phyloP scores from a whole-genome alignment of 1,140 invertebrate genomes.

The Lycorma delicatula region DNA sequence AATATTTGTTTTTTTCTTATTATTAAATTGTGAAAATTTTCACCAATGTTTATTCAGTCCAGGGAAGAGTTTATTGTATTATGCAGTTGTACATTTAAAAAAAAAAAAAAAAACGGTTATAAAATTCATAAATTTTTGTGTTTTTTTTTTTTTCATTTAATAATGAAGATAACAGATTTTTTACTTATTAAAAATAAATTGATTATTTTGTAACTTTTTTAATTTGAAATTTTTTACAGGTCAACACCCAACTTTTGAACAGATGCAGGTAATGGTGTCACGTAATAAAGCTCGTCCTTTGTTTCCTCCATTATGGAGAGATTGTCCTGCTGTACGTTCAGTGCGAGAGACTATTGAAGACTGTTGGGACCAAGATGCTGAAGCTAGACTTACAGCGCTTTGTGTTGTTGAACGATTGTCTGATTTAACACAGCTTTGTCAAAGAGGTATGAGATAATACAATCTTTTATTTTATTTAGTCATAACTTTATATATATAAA shows the following conservation, averaged over 20 bases:
- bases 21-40: no score
- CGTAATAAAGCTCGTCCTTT: slow-evolving; percentile 76
- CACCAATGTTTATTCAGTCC: no score
- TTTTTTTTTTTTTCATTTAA: no score
- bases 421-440: slow-evolving; percentile 54
- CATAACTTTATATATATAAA: no score
- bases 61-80: no score
- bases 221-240: slow-evolving; percentile 38
- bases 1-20: not conserved
- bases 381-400: slow-evolving; percentile 79
- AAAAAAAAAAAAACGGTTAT: no score
- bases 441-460: slow-evolving; percentile 38
- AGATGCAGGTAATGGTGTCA: slow-evolving; percentile 72
- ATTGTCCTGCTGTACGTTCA: slow-evolving; percentile 56
- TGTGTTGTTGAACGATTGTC: slow-evolving; percentile 80
- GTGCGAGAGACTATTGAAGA: slow-evolving; percentile 85
- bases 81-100: no score
- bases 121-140: no score
- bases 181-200: no score
- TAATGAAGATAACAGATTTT: no score
- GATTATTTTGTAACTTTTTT: no score
- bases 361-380: slow-evolving; percentile 91
- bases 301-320: slow-evolving; percentile 51
- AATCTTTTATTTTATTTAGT: no score
- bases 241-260: slow-evolving; percentile 59